Evolutionary conservation across 2,113 vertebrate genomes (phyloP).

Genomic region (Callocephalon fimbriatum): DNA sequence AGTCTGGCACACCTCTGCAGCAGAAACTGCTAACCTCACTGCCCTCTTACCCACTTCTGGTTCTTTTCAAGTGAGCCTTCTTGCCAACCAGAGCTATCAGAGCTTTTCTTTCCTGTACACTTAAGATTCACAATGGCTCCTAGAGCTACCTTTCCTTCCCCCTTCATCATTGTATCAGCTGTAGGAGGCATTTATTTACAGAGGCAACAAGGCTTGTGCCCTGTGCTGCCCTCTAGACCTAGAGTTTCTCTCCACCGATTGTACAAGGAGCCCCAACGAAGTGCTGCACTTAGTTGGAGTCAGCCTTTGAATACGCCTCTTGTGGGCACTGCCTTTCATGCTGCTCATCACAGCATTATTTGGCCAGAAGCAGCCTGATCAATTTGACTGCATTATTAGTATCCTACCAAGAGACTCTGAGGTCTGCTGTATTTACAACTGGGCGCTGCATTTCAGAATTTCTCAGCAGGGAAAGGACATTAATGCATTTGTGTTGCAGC

Average conservation of each 20-base stretch:
- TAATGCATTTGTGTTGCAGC: no score
- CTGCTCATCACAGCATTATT: not conserved
- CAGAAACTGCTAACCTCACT: not conserved
- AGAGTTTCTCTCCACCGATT: rapidly evolving
- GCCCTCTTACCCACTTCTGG: not conserved
- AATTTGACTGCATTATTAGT: not conserved
- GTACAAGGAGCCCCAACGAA: not conserved
- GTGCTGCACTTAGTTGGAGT: not conserved
- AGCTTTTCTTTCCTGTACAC: not conserved
- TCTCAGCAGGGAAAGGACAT: not conserved
- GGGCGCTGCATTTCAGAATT: not conserved
- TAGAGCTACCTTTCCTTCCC: not conserved
- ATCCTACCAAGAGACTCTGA: not conserved
- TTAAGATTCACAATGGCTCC: not conserved
- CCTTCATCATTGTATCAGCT: not conserved
- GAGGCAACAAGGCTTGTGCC: not conserved
- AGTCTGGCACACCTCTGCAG: not conserved
- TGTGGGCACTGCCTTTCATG: not conserved
- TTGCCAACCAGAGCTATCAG: not conserved
- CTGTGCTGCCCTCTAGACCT: not conserved
- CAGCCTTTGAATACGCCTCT: not conserved
- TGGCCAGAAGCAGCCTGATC: not conserved
- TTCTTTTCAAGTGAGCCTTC: not conserved
- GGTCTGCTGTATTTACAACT: not conserved
- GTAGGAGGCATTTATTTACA: not conserved